phyloP scores from a whole-genome alignment of 2,888 invertebrate species.

The Belgica antarctica region DNA sequence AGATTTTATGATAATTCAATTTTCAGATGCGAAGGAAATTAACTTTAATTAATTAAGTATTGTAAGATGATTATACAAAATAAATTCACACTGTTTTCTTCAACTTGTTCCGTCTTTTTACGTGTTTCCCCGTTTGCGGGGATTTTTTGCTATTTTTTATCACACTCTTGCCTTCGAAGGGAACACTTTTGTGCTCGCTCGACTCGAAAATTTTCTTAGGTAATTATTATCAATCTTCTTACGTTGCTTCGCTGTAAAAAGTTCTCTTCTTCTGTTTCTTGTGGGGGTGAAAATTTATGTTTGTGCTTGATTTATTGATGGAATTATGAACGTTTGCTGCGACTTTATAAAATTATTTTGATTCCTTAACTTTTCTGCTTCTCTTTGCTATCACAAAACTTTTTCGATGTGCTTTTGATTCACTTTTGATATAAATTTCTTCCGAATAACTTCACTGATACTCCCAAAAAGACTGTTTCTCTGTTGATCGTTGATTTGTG shows the following conservation, averaged over 20 bases:
- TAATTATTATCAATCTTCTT: slow-evolving; percentile 30
- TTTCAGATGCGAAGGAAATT: slow-evolving; percentile 8
- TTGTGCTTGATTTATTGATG: too few species aligned
- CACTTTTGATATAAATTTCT: slow-evolving; percentile 32
- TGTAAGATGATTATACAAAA: slow-evolving; percentile 33
- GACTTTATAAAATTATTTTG: neutral
- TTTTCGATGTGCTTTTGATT: slow-evolving; percentile 38
- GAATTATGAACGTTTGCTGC: neutral
- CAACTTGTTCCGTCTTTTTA: too few species aligned
- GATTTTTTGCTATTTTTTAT: neutral
- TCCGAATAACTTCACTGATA: neutral
- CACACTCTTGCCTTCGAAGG: neutral
- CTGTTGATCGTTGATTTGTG: slow-evolving; percentile 4
- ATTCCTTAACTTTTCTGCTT: neutral
- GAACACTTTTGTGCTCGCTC: neutral
- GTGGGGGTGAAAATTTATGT: neutral
- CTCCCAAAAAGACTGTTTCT: neutral
- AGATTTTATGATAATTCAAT: slow-evolving; percentile 30
- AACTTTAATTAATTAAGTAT: slow-evolving; percentile 18
- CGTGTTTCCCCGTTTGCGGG: too few species aligned
- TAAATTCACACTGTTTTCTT: neutral
- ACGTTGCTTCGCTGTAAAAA: neutral
- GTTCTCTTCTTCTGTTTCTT: neutral
- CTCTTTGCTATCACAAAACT: slow-evolving; percentile 17
- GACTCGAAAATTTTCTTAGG: slow-evolving; percentile 6